phyloP scores from a whole-genome alignment of 2,113 vertebrate genomes.

The Sardina pilchardus region DNA sequence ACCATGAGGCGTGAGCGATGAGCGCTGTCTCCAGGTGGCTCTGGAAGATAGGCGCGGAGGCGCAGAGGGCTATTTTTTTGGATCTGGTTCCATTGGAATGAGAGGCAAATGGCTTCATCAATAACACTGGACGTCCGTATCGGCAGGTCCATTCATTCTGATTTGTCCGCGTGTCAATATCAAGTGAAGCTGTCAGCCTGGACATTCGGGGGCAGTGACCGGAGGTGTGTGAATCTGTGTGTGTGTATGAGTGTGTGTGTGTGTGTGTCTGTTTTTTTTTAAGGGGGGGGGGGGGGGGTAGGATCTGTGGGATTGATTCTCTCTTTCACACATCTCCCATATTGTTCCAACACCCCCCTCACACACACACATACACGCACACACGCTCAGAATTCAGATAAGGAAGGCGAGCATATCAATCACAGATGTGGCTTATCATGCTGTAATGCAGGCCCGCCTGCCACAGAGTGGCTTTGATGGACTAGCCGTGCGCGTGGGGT shows the following conservation, averaged over 20 bases:
- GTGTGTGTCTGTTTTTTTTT: background rate
- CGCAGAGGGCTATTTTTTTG: constrained; percentile 5
- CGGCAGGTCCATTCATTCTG: constrained; percentile 73
- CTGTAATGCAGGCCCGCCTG: background rate
- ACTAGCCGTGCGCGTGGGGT: background rate
- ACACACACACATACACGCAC: background rate
- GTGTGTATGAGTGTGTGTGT: background rate
- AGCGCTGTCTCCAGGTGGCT: constrained; percentile 36
- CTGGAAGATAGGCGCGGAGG: constrained; percentile 42
- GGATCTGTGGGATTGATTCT: constrained; percentile 58
- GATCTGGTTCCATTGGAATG: constrained; percentile 51
- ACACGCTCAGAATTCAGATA: constrained; percentile 42
- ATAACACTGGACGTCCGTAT: constrained; percentile 67
- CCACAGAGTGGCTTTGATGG: background rate
- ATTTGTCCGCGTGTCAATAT: constrained; percentile 74
- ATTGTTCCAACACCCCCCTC: background rate
- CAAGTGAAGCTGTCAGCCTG: constrained; percentile 63
- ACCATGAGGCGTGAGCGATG: background rate
- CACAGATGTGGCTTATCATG: constrained; percentile 34
- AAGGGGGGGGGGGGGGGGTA: constrained; percentile 44
- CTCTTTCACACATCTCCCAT: constrained; percentile 12
- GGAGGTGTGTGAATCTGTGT: background rate
- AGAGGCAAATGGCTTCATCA: constrained; percentile 71
- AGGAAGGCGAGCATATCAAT: constrained; percentile 59
- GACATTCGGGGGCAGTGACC: constrained; percentile 17